A percentile compares a stretch with the other conserved stretches of the same genome.
These are phyloP conservation scores for Acyrthosiphon pisum DNA, from an alignment of 1,140 invertebrate genomes.

Conservation along the genomic window DNA sequence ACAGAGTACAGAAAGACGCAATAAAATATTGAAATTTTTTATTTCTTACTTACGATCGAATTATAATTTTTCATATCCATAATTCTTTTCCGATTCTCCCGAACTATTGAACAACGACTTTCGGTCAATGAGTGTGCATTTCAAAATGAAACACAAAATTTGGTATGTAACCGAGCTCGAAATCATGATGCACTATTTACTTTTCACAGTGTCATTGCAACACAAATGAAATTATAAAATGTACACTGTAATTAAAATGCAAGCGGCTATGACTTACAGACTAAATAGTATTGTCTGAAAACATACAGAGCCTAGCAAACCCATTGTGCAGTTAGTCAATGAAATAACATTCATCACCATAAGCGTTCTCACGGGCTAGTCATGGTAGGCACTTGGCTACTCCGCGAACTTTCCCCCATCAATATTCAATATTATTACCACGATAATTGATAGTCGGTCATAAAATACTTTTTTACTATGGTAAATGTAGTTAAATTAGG, in stretches of 20 bases:
- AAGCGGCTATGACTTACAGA: neutral
- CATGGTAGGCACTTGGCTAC: too few species aligned
- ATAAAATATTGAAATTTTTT: neutral
- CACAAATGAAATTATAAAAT: neutral
- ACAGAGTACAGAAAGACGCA: neutral
- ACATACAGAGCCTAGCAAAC: neutral
- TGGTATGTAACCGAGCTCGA: constrained; percentile 47
- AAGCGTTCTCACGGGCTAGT: too few species aligned
- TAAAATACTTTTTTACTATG: too few species aligned
- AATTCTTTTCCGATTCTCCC: neutral
- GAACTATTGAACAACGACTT: neutral
- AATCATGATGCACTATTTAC: neutral
- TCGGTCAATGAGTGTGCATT: neutral
- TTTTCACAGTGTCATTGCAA: neutral
- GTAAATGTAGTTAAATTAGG: too few species aligned
- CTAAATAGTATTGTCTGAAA: neutral
- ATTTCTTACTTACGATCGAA: neutral
- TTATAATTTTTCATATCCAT: neutral
- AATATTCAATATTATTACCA: too few species aligned
- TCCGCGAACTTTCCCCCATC: too few species aligned
- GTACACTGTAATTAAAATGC: neutral
- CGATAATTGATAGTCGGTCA: too few species aligned
- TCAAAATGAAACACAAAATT: constrained; percentile 47
- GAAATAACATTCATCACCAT: neutral
- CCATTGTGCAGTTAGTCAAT: neutral